Evolutionary conservation across 2,113 vertebrate species (phyloP), one percentile per base, ranked within the genome.

Genomic region (Rhinogobius similis): DNA sequence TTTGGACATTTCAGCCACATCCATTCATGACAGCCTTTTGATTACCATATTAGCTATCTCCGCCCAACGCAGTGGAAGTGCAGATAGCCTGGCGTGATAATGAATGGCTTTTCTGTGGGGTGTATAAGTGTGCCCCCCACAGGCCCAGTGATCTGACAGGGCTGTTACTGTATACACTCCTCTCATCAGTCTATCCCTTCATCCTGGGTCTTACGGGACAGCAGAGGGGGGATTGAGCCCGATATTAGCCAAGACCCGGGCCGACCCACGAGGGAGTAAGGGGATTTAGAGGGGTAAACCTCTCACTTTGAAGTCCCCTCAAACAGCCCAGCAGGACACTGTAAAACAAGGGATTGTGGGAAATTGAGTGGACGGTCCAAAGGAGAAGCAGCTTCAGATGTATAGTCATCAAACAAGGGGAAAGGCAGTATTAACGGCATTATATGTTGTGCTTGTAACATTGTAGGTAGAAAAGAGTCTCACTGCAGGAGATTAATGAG

Each of bases 101-200:
- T 61, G 43, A 77, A 68, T 69, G 63, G 46, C 79, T 59, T 52
- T 70, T 86, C 77, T 61, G 61, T 66, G 43, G 76, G 65, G 66
- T 62, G 38, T 79, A 68, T 73, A 85, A 75, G 75, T 52, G 77
- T 75, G 68, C 36, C 72, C 71, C 68, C 75, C 43, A 66, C 79
- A 84, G 88, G 87, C 78, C 83, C 73, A 73, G 80, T 80, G 70
- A 79, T 85, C 86, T 83, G 76, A 83, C 82, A 79, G 75, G 71
- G 77, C 71, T 88, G 87, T 89, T 81, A 63, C 38, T 43, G 62
- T 63, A 86, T 79, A 90, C 62, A 83, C 73, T 82, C 79, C 67
- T 82, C 77, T 83, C 73, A 72, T 83, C 80, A 79, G 77, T 81
- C 86, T 83, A 66, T 87, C 83, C 76, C 78, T 88, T 84, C 82